phyloP scores from a whole-genome alignment of 2,113 vertebrate species.

The Tapirus terrestris region DNA sequence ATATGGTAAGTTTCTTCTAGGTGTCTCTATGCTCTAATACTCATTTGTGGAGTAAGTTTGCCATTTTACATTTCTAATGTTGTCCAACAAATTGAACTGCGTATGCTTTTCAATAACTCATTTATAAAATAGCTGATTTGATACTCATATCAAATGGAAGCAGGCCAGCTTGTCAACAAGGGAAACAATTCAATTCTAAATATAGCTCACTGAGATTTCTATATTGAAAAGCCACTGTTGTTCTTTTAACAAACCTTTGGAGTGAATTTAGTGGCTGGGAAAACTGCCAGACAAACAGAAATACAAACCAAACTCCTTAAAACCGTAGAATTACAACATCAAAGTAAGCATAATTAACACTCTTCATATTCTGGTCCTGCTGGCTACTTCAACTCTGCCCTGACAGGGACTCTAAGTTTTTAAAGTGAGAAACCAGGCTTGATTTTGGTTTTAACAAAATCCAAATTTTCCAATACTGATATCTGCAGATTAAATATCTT shows the following conservation, averaged over 20 bases:
- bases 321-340: constrained; percentile 54
- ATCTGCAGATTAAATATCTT: background rate
- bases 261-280: constrained; percentile 71
- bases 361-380: background rate
- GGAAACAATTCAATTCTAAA: constrained; percentile 63
- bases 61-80: background rate
- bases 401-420: background rate
- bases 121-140: constrained; percentile 64
- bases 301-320: constrained; percentile 60
- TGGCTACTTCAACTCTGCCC: background rate
- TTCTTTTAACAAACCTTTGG: constrained; percentile 59
- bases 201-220: constrained; percentile 61
- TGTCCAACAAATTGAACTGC: background rate
- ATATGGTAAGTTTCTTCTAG: background rate
- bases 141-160: constrained; percentile 39
- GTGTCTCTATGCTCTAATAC: background rate
- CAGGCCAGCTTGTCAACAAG: constrained; percentile 53
- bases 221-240: constrained; percentile 44
- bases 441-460: background rate
- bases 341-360: constrained; percentile 43
- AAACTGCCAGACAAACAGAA: constrained; percentile 67
- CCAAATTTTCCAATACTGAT: background rate
- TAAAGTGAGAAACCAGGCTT: background rate
- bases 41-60: background rate
- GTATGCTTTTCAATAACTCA: constrained; percentile 46